A percentile compares a stretch with the other conserved stretches of the same genome.
Conservation (phyloP, 2,797 vertebrate genomes). For the Furcifer pardalis region DNA sequence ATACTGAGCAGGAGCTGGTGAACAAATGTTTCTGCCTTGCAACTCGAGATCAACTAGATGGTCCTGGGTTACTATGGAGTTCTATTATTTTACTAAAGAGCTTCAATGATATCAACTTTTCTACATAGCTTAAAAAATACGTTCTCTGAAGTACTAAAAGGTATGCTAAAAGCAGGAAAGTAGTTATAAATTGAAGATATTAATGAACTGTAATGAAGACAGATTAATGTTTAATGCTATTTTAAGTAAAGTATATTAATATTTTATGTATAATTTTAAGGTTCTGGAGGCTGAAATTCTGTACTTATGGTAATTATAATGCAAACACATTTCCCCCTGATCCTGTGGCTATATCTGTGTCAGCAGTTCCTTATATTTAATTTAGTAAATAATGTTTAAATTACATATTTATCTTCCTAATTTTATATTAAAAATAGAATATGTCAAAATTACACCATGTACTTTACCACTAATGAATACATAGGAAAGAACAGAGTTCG, state of each 20-base stretch:
- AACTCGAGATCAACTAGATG: neutral
- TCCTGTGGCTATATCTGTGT: slow-evolving; percentile 23
- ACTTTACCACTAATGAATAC: neutral
- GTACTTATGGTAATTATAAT: slow-evolving; percentile 43
- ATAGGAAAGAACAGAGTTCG: neutral
- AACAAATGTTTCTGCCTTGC: neutral
- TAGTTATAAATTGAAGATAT: slow-evolving; percentile 63
- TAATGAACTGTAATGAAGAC: slow-evolving; percentile 56
- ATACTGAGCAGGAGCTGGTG: neutral
- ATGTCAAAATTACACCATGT: neutral
- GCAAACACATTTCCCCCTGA: slow-evolving; percentile 39
- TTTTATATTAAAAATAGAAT: slow-evolving; percentile 47
- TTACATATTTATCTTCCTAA: slow-evolving; percentile 42
- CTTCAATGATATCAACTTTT: neutral
- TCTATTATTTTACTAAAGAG: neutral
- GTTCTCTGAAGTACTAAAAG: slow-evolving; percentile 50
- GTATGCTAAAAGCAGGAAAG: slow-evolving; percentile 53
- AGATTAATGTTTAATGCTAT: slow-evolving; percentile 67
- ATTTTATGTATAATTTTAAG: slow-evolving; percentile 63
- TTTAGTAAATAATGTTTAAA: slow-evolving; percentile 53
- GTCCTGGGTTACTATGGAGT: neutral
- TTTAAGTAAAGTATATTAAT: slow-evolving; percentile 72
- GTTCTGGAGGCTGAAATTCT: slow-evolving; percentile 45
- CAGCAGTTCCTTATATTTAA: slow-evolving; percentile 37
- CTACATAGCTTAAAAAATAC: neutral